phyloP scores from a whole-genome alignment of 2,888 invertebrate genomes.

The Digitonthophagus gazella region DNA sequence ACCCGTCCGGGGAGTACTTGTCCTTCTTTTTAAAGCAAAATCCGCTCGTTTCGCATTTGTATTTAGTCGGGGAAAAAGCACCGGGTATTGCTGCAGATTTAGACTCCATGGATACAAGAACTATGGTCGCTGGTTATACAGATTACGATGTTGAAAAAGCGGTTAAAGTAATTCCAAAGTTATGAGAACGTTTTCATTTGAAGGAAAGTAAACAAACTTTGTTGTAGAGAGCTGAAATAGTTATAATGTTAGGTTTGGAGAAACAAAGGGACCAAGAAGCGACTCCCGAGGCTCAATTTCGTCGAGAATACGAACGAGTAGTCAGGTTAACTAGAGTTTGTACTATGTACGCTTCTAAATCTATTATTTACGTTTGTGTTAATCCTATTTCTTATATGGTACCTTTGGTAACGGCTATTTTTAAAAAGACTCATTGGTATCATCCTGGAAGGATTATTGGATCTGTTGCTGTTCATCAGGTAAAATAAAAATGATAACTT shows the following conservation, averaged over 20 bases:
- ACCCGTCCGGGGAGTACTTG: slow-evolving; percentile 54
- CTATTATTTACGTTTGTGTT: slow-evolving; percentile 55
- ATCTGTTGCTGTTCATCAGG: slow-evolving; percentile 43
- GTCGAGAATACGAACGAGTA: slow-evolving; percentile 42
- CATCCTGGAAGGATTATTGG: slow-evolving; percentile 48
- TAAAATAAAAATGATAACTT: slow-evolving; percentile 26
- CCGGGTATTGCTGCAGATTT: slow-evolving; percentile 43
- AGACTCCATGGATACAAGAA: slow-evolving; percentile 44
- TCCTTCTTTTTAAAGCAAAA: slow-evolving; percentile 58
- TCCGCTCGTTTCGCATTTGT: slow-evolving; percentile 46
- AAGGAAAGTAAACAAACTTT: neutral
- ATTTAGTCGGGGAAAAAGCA: slow-evolving; percentile 39
- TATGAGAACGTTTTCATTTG: neutral
- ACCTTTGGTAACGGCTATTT: slow-evolving; percentile 55
- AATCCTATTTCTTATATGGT: slow-evolving; percentile 59
- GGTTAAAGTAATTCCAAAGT: slow-evolving; percentile 38
- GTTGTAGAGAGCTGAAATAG: slow-evolving; percentile 45
- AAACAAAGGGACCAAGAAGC: slow-evolving; percentile 30
- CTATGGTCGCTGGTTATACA: slow-evolving; percentile 37
- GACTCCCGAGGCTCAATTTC: slow-evolving; percentile 37
- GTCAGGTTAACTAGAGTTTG: slow-evolving; percentile 51
- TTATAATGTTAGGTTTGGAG: slow-evolving; percentile 40
- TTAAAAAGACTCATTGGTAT: slow-evolving; percentile 46
- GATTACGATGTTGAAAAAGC: slow-evolving; percentile 38
- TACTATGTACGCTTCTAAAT: slow-evolving; percentile 56